phyloP scores from a whole-genome alignment of 2,113 vertebrate genomes.

The Illadopsis cleaveri region DNA sequence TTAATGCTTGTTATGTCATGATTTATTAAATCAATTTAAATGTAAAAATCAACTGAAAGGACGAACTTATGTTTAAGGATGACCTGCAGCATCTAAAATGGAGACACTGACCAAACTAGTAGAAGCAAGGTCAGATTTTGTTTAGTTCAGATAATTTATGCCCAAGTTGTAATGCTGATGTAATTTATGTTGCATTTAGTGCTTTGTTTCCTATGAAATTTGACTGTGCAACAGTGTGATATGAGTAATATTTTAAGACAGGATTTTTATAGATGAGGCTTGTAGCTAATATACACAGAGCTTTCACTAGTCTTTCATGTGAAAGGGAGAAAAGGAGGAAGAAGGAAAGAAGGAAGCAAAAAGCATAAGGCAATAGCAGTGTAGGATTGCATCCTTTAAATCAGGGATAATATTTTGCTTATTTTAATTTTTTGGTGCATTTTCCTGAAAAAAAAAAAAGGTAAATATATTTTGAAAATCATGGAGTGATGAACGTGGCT shows the following conservation, averaged over 20 bases:
- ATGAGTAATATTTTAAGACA: constrained; percentile 65
- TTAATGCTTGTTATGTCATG: constrained; percentile 73
- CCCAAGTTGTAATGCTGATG: constrained; percentile 20
- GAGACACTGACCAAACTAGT: constrained; percentile 59
- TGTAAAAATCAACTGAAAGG: constrained; percentile 67
- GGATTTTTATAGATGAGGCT: constrained; percentile 8
- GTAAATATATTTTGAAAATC: neutral
- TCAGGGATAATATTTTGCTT: neutral
- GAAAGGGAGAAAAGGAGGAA: neutral
- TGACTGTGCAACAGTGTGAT: constrained; percentile 65
- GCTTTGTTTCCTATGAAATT: constrained; percentile 68
- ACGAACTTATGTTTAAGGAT: constrained; percentile 64
- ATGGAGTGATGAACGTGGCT: neutral
- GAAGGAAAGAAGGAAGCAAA: neutral
- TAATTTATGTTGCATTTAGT: constrained; percentile 68
- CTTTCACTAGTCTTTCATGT: neutral
- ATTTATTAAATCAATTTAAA: constrained; percentile 75
- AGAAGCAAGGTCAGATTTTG: constrained; percentile 71
- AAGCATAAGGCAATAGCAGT: neutral
- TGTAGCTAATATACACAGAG: neutral
- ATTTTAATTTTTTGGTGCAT: neutral
- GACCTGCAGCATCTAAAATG: constrained; percentile 72
- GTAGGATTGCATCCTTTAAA: neutral
- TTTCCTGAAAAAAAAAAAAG: neutral
- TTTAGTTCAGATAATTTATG: constrained; percentile 76